These are phyloP conservation scores for Hipparchia sbordonii DNA, from an alignment of 2,888 invertebrate genomes.

Conservation along the genomic window DNA sequence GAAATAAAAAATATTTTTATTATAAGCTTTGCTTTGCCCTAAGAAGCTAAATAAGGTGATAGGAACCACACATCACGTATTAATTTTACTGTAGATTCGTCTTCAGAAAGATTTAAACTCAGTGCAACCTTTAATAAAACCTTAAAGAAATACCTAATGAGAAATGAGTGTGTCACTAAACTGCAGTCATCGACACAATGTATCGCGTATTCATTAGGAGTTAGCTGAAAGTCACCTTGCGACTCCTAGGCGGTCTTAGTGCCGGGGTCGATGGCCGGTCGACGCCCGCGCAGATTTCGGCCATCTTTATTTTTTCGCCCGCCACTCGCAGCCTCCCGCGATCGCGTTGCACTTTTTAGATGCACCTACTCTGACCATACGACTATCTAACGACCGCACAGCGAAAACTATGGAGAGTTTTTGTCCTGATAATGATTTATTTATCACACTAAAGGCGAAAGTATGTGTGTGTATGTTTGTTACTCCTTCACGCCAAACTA, in stretches of 20 bases:
- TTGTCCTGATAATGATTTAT: too few species aligned
- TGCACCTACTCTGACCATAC: constrained; percentile 78
- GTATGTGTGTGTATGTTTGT: too few species aligned
- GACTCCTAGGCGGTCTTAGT: constrained; percentile 57
- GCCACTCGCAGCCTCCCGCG: constrained; percentile 57
- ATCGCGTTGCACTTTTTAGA: constrained; percentile 82
- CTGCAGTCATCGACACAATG: constrained; percentile 15
- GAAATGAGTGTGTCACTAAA: constrained; percentile 16
- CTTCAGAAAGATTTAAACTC: too few species aligned
- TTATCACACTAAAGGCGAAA: too few species aligned
- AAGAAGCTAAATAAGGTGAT: not conserved
- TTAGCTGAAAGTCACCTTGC: constrained; percentile 39
- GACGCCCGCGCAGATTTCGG: constrained; percentile 72
- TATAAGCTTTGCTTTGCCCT: not conserved
- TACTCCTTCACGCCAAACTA: too few species aligned
- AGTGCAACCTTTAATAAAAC: not conserved
- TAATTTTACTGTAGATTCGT: too few species aligned
- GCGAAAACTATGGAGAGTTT: constrained; percentile 47
- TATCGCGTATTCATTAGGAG: constrained; percentile 17
- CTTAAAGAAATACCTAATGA: constrained; percentile 9
- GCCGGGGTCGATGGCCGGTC: constrained; percentile 73
- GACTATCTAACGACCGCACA: constrained; percentile 77
- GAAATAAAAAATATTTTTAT: too few species aligned
- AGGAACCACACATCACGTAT: too few species aligned
- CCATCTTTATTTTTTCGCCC: constrained; percentile 58